Evolutionary conservation across 2,113 vertebrate genomes (phyloP).

Genomic region (Chloropsis hardwickii): DNA sequence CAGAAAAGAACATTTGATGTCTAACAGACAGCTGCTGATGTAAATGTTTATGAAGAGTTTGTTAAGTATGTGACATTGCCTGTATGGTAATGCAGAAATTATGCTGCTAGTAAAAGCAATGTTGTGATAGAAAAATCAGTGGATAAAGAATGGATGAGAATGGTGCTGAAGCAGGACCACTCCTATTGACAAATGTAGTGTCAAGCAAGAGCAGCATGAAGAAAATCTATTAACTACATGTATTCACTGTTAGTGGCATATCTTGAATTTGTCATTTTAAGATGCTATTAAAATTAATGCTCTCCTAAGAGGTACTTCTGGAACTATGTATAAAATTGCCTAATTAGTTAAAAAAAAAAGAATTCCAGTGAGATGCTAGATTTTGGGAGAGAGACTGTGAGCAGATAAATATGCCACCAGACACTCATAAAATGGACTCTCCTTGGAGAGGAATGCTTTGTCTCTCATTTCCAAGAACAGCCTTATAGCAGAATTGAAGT

Average conservation of each 20-base stretch:
- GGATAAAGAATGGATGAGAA: neutral
- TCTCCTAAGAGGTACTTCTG: neutral
- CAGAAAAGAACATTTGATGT: constrained; percentile 6
- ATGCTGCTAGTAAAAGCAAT: neutral
- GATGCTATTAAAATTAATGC: constrained; percentile 34
- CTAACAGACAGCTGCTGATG: neutral
- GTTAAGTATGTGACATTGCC: neutral
- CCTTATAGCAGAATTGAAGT: neutral
- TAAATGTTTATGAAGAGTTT: constrained; percentile 38
- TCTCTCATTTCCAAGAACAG: neutral
- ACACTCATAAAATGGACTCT: neutral
- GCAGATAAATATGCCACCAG: neutral
- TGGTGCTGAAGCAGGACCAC: neutral
- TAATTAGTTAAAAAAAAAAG: neutral
- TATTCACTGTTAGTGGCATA: neutral
- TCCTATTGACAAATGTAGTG: neutral
- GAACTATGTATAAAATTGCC: neutral
- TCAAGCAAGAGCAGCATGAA: neutral
- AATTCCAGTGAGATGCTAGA: neutral
- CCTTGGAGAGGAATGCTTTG: neutral
- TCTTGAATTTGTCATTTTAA: constrained; percentile 23
- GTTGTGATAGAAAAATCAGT: constrained; percentile 15
- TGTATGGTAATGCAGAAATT: constrained; percentile 3
- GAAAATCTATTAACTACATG: neutral
- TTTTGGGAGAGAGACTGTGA: neutral